phyloP scores from a whole-genome alignment of 2,113 vertebrate genomes.

The Entelurus aequoreus region DNA sequence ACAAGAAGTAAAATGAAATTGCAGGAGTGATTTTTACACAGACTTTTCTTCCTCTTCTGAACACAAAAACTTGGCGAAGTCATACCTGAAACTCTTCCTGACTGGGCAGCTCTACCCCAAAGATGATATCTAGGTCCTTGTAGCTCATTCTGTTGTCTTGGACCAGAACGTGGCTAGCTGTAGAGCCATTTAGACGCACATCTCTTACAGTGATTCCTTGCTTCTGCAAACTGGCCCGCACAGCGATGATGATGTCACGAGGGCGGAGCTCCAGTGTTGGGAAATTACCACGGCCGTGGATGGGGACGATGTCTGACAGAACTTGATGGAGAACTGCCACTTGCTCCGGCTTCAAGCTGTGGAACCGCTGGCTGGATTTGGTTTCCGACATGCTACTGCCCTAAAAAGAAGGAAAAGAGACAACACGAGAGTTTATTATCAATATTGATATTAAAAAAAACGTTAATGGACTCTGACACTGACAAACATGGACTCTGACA shows the following conservation, averaged over 20 bases:
- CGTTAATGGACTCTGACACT: conserved; percentile 7
- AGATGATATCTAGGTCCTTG: conserved; percentile 96
- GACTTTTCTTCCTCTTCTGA: neutral
- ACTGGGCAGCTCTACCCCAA: conserved; percentile 84
- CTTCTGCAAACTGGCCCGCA: conserved; percentile 79
- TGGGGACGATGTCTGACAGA: conserved; percentile 84
- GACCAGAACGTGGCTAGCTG: conserved; percentile 90
- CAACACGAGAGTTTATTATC: conserved; percentile 32
- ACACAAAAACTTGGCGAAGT: neutral
- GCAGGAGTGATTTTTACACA: neutral
- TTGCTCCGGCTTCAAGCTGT: conserved; percentile 87
- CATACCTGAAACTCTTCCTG: conserved; percentile 85
- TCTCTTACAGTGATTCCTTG: conserved; percentile 85
- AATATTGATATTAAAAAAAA: conserved; percentile 4
- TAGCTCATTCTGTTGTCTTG: conserved; percentile 85
- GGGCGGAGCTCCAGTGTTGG: conserved; percentile 92
- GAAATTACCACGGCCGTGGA: conserved; percentile 95
- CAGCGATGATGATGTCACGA: conserved; percentile 86
- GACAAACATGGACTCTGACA: neutral
- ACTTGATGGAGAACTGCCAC: conserved; percentile 79
- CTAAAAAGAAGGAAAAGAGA: conserved; percentile 40
- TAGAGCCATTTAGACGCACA: conserved; percentile 90
- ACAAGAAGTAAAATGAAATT: neutral
- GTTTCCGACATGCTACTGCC: conserved; percentile 81
- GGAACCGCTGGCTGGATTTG: conserved; percentile 80